Evolutionary conservation across 1,140 invertebrate species (phyloP), one percentile per base, ranked within the genome.

Genomic region (Hypothenemus hampei): DNA sequence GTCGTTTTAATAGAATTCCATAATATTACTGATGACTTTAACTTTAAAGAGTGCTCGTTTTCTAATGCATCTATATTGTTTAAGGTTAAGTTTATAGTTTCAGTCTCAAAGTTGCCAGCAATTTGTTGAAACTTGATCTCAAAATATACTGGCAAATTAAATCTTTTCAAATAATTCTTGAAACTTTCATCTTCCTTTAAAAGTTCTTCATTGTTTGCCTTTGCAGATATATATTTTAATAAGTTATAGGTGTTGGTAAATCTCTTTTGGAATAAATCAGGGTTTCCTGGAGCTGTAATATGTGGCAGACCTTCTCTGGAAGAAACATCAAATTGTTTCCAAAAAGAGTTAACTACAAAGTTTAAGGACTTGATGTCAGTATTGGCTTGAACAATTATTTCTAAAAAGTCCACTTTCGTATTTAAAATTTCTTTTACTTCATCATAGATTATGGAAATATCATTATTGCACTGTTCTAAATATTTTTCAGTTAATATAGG

Each of bases 71-170:
- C 37, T 41, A 59, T 52, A 37, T 59, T 52, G 20, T 58, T 33
- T 15, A 53, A 23, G 13, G 46, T 43, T 23, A 63, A 39, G 15
- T 54, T 22, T 15, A 58, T 43, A 16, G 52, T 47, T 15, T 61
- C 62, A 40, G 20, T 61, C 56, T 66, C 65, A 62, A 66, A 66
- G n/a, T 63, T 54, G 16, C 63, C 59, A n/a, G 65, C 90, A 69
- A 95, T 89, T 77, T 94, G 89, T 78, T 94, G 91, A 77, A 93
- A 89, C 59, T 85, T 77, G 65, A 97, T 93, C 77, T 97, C 93
- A 74, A 92, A 97, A 71, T 97, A 96, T 13, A 97, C 91, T 22
- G 91, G 87, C 20, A 97, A 77, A 75, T 95, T 96, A 89, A 93
- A 97, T 64, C 88, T 86, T 49, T 83, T 83, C 20, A 76, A 68